A percentile compares a stretch with the other conserved stretches of the same genome.
These are phyloP conservation scores for Chrysomallon squamiferum DNA, from an alignment of 1,140 invertebrate genomes.

Conservation along the genomic window DNA sequence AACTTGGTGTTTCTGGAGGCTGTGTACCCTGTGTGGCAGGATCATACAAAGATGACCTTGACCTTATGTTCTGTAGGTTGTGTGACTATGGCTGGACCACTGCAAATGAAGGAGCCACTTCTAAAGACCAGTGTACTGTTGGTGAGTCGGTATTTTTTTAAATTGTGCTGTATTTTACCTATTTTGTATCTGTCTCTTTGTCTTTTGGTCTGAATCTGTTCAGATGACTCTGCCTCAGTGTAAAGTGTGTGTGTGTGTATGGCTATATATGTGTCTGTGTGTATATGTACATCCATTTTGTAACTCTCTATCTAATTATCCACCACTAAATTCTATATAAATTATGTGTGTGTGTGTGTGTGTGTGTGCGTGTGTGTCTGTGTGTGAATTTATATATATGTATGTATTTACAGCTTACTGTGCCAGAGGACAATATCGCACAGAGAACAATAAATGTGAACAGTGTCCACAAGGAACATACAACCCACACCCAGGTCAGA, in stretches of 20 bases:
- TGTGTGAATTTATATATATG: too few species aligned
- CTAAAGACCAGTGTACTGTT: slow-evolving; percentile 12
- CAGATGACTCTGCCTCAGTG: background rate
- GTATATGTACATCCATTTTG: too few species aligned
- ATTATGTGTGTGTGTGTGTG: too few species aligned
- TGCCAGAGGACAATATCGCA: slow-evolving; percentile 9
- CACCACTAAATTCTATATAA: too few species aligned
- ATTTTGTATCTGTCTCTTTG: too few species aligned
- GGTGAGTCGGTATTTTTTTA: slow-evolving; percentile 5
- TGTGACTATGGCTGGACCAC: slow-evolving; percentile 29
- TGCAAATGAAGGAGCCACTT: slow-evolving; percentile 11
- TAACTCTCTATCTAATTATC: too few species aligned
- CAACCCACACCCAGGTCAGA: slow-evolving; percentile 11
- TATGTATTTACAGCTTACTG: slow-evolving; percentile 24
- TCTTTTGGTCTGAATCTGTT: too few species aligned
- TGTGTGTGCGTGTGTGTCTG: too few species aligned
- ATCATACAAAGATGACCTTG: slow-evolving; percentile 17
- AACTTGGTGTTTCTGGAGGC: slow-evolving; percentile 16
- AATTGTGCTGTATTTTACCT: background rate
- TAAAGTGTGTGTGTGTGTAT: background rate
- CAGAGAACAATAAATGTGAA: slow-evolving; percentile 12
- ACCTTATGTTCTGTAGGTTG: slow-evolving; percentile 10
- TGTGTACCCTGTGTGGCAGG: slow-evolving; percentile 30
- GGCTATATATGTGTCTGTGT: too few species aligned
- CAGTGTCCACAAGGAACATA: slow-evolving; percentile 18